Conservation (phyloP, 2,113 vertebrate species). For the Cephalopholis sonnerati region DNA sequence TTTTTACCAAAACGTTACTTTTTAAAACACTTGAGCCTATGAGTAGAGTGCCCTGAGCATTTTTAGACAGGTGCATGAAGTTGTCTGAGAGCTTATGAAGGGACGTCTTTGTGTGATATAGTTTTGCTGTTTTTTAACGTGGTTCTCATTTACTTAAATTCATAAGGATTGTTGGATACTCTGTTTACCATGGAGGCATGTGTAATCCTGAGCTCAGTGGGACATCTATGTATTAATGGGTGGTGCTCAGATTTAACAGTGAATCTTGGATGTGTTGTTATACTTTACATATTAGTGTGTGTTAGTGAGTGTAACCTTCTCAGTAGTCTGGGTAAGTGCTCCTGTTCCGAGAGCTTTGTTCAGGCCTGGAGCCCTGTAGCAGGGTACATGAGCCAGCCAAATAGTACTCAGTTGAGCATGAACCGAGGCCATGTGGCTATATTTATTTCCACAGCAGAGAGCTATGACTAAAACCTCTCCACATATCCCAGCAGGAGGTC, state of each 20-base stretch:
- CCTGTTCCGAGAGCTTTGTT: slow-evolving; percentile 10
- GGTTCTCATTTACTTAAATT: too few relatives aligned
- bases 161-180: too few relatives aligned
- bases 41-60: too few relatives aligned
- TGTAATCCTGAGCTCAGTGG: too few relatives aligned
- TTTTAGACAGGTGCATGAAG: too few relatives aligned
- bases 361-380: slow-evolving; percentile 17
- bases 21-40: too few relatives aligned
- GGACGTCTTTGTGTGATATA: too few relatives aligned
- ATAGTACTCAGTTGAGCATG: background rate
- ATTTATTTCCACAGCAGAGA: slow-evolving; percentile 23
- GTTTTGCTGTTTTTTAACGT: too few relatives aligned
- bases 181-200: too few relatives aligned
- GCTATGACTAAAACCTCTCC: slow-evolving; percentile 34
- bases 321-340: slow-evolving; percentile 22
- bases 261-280: background rate
- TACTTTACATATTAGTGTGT: slow-evolving; percentile 1
- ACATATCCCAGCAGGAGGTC: slow-evolving; percentile 29
- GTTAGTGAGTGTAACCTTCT: background rate
- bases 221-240: too few relatives aligned
- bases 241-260: background rate
- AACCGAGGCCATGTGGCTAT: slow-evolving; percentile 3
- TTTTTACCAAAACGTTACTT: too few relatives aligned
- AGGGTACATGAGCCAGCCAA: background rate
- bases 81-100: too few relatives aligned